Evolutionary conservation across 2,888 invertebrate species (phyloP).

Genomic region (Amblyteles armatorius): DNA sequence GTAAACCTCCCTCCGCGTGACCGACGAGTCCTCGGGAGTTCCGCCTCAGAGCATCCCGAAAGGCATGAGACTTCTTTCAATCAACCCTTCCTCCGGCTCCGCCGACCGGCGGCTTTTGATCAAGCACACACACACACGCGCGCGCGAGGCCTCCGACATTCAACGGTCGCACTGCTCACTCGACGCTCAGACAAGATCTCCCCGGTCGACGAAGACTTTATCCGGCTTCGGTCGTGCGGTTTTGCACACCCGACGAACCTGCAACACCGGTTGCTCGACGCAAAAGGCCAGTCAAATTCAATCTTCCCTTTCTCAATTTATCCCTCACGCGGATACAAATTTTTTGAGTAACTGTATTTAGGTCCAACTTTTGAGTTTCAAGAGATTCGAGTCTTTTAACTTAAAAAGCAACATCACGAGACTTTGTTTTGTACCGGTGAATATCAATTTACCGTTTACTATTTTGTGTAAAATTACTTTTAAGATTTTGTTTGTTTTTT

Average conservation of each 20-base stretch:
- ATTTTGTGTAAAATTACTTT: neutral
- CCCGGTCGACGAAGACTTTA: constrained; percentile 3
- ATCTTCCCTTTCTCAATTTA: neutral
- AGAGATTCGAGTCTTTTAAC: neutral
- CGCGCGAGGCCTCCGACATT: neutral
- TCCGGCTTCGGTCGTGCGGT: constrained; percentile 11
- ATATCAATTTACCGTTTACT: neutral
- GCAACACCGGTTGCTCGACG: neutral
- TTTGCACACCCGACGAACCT: neutral
- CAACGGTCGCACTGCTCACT: constrained; percentile 12
- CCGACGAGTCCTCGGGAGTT: neutral
- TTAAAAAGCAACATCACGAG: neutral
- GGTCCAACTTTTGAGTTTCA: neutral
- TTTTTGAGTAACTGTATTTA: neutral
- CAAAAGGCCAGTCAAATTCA: neutral
- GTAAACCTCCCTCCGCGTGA: neutral
- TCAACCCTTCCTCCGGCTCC: constrained; percentile 1
- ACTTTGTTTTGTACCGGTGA: neutral
- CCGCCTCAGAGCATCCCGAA: neutral
- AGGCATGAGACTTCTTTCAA: neutral
- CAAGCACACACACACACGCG: constrained; percentile 1
- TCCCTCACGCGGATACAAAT: neutral
- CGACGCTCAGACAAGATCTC: constrained; percentile 4
- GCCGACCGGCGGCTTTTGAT: constrained; percentile 17
- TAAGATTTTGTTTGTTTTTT: neutral